These are phyloP conservation scores for Vipera ursinii DNA, from an alignment of 2,797 vertebrate genomes.

Conservation along the genomic window DNA sequence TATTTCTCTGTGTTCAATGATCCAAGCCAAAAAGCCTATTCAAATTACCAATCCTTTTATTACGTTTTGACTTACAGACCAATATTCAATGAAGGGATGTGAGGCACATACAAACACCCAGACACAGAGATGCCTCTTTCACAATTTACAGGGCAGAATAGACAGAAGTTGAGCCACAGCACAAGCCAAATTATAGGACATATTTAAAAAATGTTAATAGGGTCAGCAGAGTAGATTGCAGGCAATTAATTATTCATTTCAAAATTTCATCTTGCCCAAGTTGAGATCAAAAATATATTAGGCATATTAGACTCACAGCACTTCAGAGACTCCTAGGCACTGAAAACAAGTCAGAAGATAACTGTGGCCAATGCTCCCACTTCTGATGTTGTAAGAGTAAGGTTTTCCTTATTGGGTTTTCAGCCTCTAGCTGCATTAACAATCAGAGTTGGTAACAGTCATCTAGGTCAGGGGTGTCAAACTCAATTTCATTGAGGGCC, in stretches of 20 bases:
- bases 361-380: neutral
- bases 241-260: neutral
- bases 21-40: no score
- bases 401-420: neutral
- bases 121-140: neutral
- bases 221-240: neutral
- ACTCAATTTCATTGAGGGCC: no score
- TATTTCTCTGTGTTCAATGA: no score
- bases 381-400: neutral
- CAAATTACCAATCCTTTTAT: no score
- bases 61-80: no score
- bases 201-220: neutral
- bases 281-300: neutral
- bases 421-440: neutral
- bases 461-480: neutral
- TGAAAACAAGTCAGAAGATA: neutral
- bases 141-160: neutral
- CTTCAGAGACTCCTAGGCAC: no score
- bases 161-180: neutral
- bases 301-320: neutral
- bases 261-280: neutral
- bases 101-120: no score
- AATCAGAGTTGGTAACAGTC: neutral
- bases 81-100: no score
- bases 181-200: neutral